Evolutionary conservation across 35 echinoderm and acorn worm species (phyloP).

Genomic region (Ophioderma brevispina): DNA sequence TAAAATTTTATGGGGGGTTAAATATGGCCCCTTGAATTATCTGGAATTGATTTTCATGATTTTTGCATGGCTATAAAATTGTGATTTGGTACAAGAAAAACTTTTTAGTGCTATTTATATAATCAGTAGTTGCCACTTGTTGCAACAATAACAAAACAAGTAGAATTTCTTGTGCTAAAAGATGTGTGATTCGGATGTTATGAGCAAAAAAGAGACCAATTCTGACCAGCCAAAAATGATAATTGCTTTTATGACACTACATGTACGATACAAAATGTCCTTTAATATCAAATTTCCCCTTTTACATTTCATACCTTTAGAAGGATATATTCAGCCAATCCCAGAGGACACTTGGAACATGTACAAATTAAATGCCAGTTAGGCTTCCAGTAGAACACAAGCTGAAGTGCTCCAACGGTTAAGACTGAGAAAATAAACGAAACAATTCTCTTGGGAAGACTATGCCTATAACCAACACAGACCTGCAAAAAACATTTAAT

Average conservation of each 20-base stretch:
- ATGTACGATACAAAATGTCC: not conserved
- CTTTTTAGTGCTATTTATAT: too few species aligned
- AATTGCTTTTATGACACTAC: not conserved
- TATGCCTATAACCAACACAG: constrained; percentile 67
- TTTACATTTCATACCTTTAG: constrained; percentile 73
- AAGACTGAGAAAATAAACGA: constrained; percentile 49
- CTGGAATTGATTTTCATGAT: too few species aligned
- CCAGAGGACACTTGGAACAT: constrained; percentile 28
- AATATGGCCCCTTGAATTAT: too few species aligned
- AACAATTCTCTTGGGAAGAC: constrained; percentile 32
- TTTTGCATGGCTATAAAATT: not conserved
- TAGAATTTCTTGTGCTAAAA: too few species aligned
- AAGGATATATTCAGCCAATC: constrained; percentile 54
- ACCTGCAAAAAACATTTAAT: too few species aligned
- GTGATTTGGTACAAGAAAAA: too few species aligned
- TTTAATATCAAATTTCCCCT: too few species aligned
- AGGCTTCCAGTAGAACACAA: constrained; percentile 97
- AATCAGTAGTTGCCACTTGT: too few species aligned
- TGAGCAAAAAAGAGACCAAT: too few species aligned
- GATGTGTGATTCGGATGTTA: too few species aligned
- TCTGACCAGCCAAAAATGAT: not conserved
- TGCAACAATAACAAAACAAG: too few species aligned
- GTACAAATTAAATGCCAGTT: constrained; percentile 82
- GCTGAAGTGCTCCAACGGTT: constrained; percentile 69
- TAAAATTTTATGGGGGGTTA: too few species aligned